A percentile compares a stretch with the other conserved stretches of the same genome.
Conservation (phyloP, 2,797 vertebrate species). For the Enteromius fasciolatus region DNA sequence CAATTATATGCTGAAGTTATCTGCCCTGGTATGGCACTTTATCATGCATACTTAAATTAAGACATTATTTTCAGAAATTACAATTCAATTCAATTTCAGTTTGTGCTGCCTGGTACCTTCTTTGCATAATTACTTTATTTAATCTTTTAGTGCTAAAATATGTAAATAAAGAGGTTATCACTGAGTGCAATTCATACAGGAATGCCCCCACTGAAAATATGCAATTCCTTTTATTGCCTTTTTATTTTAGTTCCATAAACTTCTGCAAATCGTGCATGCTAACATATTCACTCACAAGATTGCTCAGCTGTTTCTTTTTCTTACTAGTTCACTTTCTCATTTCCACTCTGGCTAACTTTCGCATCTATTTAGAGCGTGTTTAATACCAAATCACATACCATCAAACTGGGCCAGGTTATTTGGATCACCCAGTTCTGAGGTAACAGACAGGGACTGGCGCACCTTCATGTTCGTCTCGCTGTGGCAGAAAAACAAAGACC, state of each 20-base stretch:
- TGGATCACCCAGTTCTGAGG: slow-evolving; percentile 84
- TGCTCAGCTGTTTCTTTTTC: background rate
- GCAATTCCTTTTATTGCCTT: background rate
- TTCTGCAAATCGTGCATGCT: background rate
- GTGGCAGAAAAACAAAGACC: slow-evolving; percentile 55
- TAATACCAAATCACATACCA: slow-evolving; percentile 73
- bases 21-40: background rate
- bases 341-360: background rate
- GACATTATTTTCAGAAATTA: background rate
- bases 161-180: background rate
- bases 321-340: background rate
- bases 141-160: background rate
- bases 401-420: slow-evolving; percentile 86
- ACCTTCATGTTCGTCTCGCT: slow-evolving; percentile 98
- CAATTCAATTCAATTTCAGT: background rate
- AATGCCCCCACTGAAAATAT: background rate
- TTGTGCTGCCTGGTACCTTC: background rate
- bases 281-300: background rate
- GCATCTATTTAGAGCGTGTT: background rate
- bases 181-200: background rate
- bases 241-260: background rate
- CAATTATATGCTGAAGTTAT: background rate
- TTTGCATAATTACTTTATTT: background rate
- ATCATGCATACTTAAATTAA: background rate
- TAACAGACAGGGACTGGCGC: slow-evolving; percentile 89